These are phyloP conservation scores for Chascanopsetta lugubris DNA, from an alignment of 2,113 vertebrate species.

Conservation along the genomic window DNA sequence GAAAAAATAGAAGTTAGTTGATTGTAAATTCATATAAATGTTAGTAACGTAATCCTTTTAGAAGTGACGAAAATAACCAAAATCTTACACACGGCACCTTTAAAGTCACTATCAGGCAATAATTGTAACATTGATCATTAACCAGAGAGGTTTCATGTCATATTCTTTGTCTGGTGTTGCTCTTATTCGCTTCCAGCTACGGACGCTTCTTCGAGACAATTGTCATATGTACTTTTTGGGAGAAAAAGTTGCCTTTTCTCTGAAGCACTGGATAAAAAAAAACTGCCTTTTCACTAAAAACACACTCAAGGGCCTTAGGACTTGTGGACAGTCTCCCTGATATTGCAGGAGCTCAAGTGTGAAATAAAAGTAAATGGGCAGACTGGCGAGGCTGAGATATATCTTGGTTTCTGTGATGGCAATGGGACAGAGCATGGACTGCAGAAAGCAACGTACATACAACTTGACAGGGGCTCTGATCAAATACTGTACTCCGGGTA, in stretches of 20 bases:
- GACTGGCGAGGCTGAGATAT: constrained; percentile 70
- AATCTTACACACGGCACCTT: no score
- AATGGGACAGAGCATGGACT: constrained; percentile 58
- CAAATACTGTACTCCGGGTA: constrained; percentile 62
- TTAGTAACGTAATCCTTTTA: no score
- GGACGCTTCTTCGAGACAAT: constrained; percentile 31
- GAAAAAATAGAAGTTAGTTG: no score
- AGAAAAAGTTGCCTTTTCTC: constrained; percentile 49
- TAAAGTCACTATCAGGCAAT: constrained; percentile 15
- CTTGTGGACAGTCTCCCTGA: constrained; percentile 62
- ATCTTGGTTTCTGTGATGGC: constrained; percentile 75
- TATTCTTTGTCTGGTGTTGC: constrained; percentile 14
- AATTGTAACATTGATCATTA: constrained; percentile 23
- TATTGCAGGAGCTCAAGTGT: constrained; percentile 73
- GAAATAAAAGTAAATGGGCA: constrained; percentile 79
- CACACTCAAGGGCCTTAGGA: constrained; percentile 66
- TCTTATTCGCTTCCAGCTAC: constrained; percentile 21
- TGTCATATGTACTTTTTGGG: constrained; percentile 13
- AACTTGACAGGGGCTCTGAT: constrained; percentile 39
- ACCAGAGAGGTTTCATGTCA: background rate
- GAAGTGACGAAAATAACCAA: no score
- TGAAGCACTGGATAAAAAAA: constrained; percentile 55
- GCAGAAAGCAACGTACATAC: constrained; percentile 42
- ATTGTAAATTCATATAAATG: no score
- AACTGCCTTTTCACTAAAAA: constrained; percentile 56